A percentile compares a stretch with the other conserved stretches of the same genome.
These are phyloP conservation scores for Xylocampa areola DNA, from an alignment of 2,888 invertebrate species.

Conservation along the genomic window DNA sequence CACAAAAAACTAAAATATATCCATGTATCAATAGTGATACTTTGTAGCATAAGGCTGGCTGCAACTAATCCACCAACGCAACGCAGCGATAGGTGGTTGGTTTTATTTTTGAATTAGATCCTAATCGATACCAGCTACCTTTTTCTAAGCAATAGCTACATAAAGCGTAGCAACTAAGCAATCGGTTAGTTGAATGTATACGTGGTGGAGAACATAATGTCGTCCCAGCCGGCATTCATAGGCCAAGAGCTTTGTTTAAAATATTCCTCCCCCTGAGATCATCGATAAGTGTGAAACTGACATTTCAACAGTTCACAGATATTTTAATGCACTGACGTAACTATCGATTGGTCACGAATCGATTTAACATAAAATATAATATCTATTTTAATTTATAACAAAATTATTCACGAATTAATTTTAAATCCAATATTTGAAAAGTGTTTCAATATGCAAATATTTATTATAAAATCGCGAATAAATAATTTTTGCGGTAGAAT, in stretches of 20 bases:
- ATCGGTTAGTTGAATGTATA: no score
- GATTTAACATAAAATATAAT: slow-evolving; percentile 47
- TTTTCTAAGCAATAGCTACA: no score
- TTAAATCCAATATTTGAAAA: slow-evolving; percentile 38
- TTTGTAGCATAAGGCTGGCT: no score
- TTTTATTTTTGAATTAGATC: no score
- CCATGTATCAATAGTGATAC: no score
- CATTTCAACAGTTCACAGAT: slow-evolving; percentile 60
- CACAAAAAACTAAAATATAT: no score
- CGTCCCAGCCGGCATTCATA: slow-evolving; percentile 57
- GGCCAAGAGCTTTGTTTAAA: slow-evolving; percentile 58
- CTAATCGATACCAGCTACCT: no score
- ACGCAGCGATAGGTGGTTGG: no score
- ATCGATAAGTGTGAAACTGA: slow-evolving; percentile 69
- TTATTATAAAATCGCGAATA: slow-evolving; percentile 10
- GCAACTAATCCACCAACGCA: no score
- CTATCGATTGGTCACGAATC: slow-evolving; percentile 44
- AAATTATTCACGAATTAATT: slow-evolving; percentile 37
- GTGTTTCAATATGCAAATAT: slow-evolving; percentile 25
- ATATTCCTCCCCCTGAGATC: slow-evolving; percentile 67
- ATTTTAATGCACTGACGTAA: slow-evolving; percentile 40
- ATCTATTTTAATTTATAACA: slow-evolving; percentile 29
- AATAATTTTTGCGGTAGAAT: slow-evolving; percentile 13
- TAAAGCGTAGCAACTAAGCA: no score
- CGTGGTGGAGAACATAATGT: slow-evolving; percentile 51